Conservation (phyloP, 2,888 invertebrate species). For the Heteromyza rotundicornis region DNA sequence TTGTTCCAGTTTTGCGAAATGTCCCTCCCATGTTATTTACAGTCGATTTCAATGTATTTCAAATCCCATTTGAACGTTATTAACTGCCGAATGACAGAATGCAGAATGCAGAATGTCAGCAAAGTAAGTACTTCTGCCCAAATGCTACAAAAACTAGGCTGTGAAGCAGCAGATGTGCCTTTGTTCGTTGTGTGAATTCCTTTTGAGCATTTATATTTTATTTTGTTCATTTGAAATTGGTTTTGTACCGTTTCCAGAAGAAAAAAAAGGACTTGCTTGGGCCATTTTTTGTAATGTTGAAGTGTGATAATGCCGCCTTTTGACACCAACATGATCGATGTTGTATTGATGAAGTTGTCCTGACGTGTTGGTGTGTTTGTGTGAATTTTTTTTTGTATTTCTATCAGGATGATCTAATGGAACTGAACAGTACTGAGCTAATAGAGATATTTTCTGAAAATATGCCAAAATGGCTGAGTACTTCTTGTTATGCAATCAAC, state of each 20-base stretch:
- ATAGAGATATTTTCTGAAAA: too few species aligned
- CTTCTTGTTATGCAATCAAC: too few species aligned
- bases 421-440: too few species aligned
- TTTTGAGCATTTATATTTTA: neutral
- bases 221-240: neutral
- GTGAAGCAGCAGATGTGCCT: constrained; percentile 18
- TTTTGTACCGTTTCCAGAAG: neutral
- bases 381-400: too few species aligned
- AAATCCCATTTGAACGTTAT: constrained; percentile 13
- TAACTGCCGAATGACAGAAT: constrained; percentile 3
- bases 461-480: too few species aligned
- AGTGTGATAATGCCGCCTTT: constrained; percentile 18
- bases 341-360: constrained; percentile 19
- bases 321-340: constrained; percentile 20
- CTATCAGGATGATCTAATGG: too few species aligned
- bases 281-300: constrained; percentile 18
- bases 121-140: neutral
- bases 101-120: neutral
- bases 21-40: neutral
- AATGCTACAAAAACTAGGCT: too few species aligned
- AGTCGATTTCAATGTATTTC: constrained; percentile 1
- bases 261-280: neutral
- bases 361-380: neutral
- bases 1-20: constrained; percentile 14
- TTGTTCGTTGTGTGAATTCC: neutral